phyloP scores from a whole-genome alignment of 2,888 invertebrate species.

The Polymixis lichenea region DNA sequence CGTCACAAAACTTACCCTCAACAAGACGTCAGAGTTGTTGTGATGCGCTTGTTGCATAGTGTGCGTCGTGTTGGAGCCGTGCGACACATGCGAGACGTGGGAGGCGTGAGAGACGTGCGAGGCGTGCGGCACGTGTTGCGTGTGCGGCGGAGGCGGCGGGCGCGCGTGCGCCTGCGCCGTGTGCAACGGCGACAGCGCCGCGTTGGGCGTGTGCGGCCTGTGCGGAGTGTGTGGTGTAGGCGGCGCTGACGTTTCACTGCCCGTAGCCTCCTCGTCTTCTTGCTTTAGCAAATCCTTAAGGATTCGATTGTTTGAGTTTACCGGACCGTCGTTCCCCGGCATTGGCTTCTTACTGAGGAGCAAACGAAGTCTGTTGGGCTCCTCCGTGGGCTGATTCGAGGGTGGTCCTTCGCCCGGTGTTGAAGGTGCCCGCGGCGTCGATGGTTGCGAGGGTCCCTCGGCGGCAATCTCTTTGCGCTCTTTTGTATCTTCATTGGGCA shows the following conservation, averaged over 20 bases:
- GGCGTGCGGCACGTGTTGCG: constrained; percentile 61
- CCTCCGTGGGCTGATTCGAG: constrained; percentile 79
- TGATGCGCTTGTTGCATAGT: constrained; percentile 71
- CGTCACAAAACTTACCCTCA: constrained; percentile 77
- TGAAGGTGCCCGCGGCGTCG: constrained; percentile 79
- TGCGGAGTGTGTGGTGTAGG: constrained; percentile 85
- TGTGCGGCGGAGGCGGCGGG: constrained; percentile 66
- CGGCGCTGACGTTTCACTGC: constrained; percentile 85
- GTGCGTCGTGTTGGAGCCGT: constrained; percentile 59
- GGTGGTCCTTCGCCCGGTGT: constrained; percentile 76
- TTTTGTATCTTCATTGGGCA: constrained; percentile 88
- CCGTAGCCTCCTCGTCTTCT: constrained; percentile 86
- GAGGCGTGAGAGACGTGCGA: constrained; percentile 50
- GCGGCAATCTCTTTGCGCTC: constrained; percentile 87
- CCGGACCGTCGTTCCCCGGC: constrained; percentile 77
- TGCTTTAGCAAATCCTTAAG: constrained; percentile 85
- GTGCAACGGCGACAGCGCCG: constrained; percentile 71
- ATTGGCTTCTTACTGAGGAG: constrained; percentile 90
- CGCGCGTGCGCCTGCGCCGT: constrained; percentile 38
- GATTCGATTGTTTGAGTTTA: constrained; percentile 83
- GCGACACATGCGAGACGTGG: constrained; percentile 32
- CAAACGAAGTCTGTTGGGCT: constrained; percentile 91
- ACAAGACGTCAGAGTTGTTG: constrained; percentile 91
- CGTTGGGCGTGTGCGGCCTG: constrained; percentile 77
- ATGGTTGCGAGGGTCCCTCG: constrained; percentile 72